A percentile compares a stretch with the other conserved stretches of the same genome.
phyloP scores from a whole-genome alignment of 2,113 vertebrate genomes.

The Stigmatopora nigra region DNA sequence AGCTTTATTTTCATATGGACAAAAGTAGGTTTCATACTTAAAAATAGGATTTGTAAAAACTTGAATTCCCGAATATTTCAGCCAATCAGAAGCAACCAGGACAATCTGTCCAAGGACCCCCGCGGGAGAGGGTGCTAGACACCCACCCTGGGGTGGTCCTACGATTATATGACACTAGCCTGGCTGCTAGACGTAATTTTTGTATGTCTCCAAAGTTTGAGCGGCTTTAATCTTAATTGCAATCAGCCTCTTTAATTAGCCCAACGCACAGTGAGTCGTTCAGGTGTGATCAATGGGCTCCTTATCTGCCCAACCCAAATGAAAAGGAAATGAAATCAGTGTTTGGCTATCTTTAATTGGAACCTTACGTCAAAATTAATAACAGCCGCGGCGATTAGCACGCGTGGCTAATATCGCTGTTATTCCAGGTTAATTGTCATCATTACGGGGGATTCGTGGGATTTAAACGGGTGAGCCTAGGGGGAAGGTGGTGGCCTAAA shows the following conservation, averaged over 20 bases:
- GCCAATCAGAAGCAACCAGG: neutral
- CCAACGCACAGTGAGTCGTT: conserved; percentile 38
- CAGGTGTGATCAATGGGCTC: conserved; percentile 64
- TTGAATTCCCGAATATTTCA: neutral
- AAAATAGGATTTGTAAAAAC: too few species aligned
- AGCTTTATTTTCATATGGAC: too few species aligned
- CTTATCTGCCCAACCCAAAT: conserved; percentile 57
- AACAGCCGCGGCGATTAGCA: conserved; percentile 63
- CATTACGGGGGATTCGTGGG: conserved; percentile 43
- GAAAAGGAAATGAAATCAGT: conserved; percentile 60
- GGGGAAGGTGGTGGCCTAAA: conserved; percentile 20
- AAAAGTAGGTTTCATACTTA: too few species aligned
- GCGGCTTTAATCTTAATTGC: conserved; percentile 65
- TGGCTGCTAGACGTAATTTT: conserved; percentile 8
- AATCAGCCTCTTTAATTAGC: conserved; percentile 65
- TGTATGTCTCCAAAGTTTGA: conserved; percentile 41
- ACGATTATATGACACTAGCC: conserved; percentile 4
- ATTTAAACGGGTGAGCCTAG: conserved; percentile 38
- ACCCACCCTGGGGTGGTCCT: neutral
- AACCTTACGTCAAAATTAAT: conserved; percentile 66
- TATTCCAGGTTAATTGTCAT: conserved; percentile 56
- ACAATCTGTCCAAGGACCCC: neutral
- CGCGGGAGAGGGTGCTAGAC: neutral
- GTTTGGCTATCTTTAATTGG: conserved; percentile 67
- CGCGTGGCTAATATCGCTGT: conserved; percentile 29